These are phyloP conservation scores for Vespertilio murinus DNA, from an alignment of 2,797 vertebrate genomes.

Conservation along the genomic window DNA sequence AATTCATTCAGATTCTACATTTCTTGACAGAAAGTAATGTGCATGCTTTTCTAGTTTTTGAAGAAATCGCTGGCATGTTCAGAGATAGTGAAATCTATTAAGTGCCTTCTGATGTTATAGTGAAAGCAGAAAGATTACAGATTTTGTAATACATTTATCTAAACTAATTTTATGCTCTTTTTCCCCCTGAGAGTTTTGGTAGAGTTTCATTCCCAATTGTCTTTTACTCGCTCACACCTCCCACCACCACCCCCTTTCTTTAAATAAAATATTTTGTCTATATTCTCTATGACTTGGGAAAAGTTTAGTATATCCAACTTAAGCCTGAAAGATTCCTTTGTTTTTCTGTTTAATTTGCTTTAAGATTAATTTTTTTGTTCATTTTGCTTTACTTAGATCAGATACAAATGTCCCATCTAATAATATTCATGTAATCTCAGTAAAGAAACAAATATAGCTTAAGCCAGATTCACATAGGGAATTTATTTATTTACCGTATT, in stretches of 20 bases:
- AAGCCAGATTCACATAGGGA: background rate
- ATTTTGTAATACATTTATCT: conserved; percentile 9
- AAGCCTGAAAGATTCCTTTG: background rate
- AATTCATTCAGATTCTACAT: background rate
- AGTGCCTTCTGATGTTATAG: conserved; percentile 29
- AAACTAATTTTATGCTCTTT: conserved; percentile 7
- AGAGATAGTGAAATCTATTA: conserved; percentile 14
- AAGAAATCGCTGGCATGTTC: background rate
- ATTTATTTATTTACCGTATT: background rate
- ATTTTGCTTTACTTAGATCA: conserved; percentile 41
- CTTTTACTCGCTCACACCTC: background rate
- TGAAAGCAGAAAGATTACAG: background rate
- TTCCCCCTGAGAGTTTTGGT: background rate
- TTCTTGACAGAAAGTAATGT: conserved; percentile 31
- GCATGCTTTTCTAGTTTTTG: conserved; percentile 16
- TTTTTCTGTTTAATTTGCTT: conserved; percentile 44
- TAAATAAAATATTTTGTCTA: background rate
- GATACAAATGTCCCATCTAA: background rate
- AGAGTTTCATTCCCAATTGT: background rate
- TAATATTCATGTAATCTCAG: conserved; percentile 9
- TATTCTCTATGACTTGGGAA: background rate
- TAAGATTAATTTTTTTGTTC: conserved; percentile 28
- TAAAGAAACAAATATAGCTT: conserved; percentile 34
- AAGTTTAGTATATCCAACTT: background rate
- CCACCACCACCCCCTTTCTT: background rate